Base-by-base conservation (phyloP, 2,113 vertebrate species). In the Laticauda laticaudata region DNA sequence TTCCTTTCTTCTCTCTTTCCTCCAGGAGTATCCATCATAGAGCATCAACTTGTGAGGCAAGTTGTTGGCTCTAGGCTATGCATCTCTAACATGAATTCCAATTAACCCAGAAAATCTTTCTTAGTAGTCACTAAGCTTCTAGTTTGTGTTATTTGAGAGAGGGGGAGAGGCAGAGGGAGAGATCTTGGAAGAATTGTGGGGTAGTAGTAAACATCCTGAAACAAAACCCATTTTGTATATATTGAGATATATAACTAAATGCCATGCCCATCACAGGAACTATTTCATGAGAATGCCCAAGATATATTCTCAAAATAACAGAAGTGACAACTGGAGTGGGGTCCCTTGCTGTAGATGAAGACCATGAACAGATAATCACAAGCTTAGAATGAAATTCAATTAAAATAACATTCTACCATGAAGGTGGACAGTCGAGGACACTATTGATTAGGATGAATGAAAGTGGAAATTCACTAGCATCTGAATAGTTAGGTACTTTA, bases 331-430 rank as follows among this genome's bases (percentile, higher is more conserved):
- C 64, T 69, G 2, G 64, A n/a, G 2, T n/a, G 29, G 29, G 64
- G 12, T 69, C 29, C 18, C 75, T 81, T 81, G 5, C 7, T 43
- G 18, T 81, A 81, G 18, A 39, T 8, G 69, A 39, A 81, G 69
- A 39, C 34, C n/a, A 81, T n/a, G 6, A 39, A 81, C 2, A 88
- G 29, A 55, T 54, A 20, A 20, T n/a, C 12, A 54, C 4, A 9
- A 1, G 88, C 10, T 53, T 3, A 86, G 43, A 81, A 89, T 14
- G 87, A 94, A 95, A 93, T 90, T 69, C 57, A 26, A 94, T 91
- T 92, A 86, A 88, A 18, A 91, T 92, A 94, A 90, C 95, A 92
- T 23, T 86, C 6, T 94, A 39, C 56, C 0, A 45, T 86, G 9
- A 6, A 43, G 18, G 34, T 39, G 34, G 18, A 21, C 75, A 81